These are phyloP conservation scores for Oryzaephilus surinamensis DNA, from an alignment of 1,140 invertebrate genomes.

Conservation along the genomic window DNA sequence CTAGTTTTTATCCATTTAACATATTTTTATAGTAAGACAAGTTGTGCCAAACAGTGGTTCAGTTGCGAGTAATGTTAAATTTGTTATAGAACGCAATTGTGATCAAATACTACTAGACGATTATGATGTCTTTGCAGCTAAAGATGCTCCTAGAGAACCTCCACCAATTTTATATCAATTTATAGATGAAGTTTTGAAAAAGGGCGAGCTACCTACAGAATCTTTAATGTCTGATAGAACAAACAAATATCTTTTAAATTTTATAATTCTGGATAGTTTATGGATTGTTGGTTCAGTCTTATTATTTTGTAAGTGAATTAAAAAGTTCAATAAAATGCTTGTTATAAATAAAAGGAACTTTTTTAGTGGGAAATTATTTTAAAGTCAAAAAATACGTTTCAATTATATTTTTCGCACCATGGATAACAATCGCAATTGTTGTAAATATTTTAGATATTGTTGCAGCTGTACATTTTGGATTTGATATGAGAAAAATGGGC, in stretches of 20 bases:
- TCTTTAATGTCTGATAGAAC: too few relatives aligned
- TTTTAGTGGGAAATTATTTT: conserved; percentile 16
- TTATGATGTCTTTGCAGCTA: too few relatives aligned
- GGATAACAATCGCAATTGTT: conserved; percentile 12
- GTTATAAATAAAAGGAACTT: neutral
- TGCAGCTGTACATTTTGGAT: conserved; percentile 15
- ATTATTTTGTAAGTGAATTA: too few relatives aligned
- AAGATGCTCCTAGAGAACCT: too few relatives aligned
- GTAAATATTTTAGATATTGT: conserved; percentile 16
- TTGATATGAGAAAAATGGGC: conserved; percentile 16
- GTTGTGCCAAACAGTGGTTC: neutral
- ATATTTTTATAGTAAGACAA: conserved; percentile 24
- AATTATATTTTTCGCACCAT: conserved; percentile 17
- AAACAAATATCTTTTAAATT: conserved; percentile 10
- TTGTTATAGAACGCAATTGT: too few relatives aligned
- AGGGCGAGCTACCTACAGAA: too few relatives aligned
- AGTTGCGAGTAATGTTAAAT: too few relatives aligned
- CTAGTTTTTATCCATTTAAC: conserved; percentile 20
- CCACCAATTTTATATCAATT: too few relatives aligned
- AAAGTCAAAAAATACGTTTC: conserved; percentile 15
- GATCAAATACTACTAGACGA: too few relatives aligned
- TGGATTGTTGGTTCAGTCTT: conserved; percentile 15
- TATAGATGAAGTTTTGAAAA: too few relatives aligned
- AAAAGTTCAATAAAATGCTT: too few relatives aligned
- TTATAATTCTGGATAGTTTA: conserved; percentile 12